Percentiles rank a stretch among this genome's conserved stretches.
Conservation (phyloP, 2,888 invertebrate genomes). For the Myopa tessellatipennis region DNA sequence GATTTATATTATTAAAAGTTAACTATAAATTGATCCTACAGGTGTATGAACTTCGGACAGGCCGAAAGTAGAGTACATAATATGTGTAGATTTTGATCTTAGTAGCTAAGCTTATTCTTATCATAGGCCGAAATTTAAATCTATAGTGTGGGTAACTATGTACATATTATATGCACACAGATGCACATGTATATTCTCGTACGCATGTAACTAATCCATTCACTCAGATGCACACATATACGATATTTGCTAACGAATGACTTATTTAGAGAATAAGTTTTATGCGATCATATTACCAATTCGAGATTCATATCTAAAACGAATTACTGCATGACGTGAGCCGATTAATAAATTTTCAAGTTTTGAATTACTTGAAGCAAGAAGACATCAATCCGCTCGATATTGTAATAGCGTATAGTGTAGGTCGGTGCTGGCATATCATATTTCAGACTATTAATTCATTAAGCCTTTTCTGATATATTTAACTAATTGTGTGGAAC, state of each 20-base stretch:
- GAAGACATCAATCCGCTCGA: constrained; percentile 33
- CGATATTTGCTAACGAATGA: neutral
- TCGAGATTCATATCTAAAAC: constrained; percentile 30
- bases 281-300: constrained; percentile 32
- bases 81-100: too few relatives aligned
- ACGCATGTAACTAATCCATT: too few relatives aligned
- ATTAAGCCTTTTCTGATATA: constrained; percentile 56
- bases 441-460: constrained; percentile 57
- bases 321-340: constrained; percentile 63
- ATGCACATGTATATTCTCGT: too few relatives aligned
- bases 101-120: too few relatives aligned
- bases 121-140: too few relatives aligned
- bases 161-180: too few relatives aligned
- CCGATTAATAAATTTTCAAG: constrained; percentile 65
- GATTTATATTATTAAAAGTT: too few relatives aligned
- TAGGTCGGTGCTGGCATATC: constrained; percentile 66
- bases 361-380: constrained; percentile 57
- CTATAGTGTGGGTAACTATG: too few relatives aligned
- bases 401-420: constrained; percentile 65
- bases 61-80: too few relatives aligned
- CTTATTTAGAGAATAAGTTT: constrained; percentile 16
- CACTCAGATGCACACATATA: neutral
- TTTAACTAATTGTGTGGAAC: constrained; percentile 67
- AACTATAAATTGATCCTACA: too few relatives aligned
- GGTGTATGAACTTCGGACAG: too few relatives aligned